A percentile compares a stretch with the other conserved stretches of the same genome.
phyloP scores from a whole-genome alignment of 2,797 vertebrate species.

The Neosilurus mollespiculum region DNA sequence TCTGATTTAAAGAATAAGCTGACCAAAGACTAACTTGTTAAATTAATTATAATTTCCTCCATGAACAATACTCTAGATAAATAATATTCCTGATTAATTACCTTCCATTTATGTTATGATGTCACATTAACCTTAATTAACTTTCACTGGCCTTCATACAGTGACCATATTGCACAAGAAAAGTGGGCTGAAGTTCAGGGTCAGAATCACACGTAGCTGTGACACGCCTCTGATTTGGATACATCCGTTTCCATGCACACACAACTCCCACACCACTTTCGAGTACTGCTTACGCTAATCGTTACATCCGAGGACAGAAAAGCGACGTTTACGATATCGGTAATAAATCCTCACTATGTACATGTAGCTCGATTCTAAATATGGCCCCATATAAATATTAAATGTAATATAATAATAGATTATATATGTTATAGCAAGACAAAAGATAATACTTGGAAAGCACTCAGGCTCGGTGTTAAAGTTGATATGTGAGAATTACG shows the following conservation, averaged over 20 bases:
- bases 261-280: neutral
- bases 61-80: neutral
- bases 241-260: too few relatives aligned
- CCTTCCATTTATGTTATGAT: neutral
- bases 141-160: neutral
- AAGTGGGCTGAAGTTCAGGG: neutral
- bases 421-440: neutral
- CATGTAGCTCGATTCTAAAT: neutral
- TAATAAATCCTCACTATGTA: neutral
- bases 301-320: neutral
- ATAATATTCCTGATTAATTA: neutral
- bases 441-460: neutral
- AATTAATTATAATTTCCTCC: neutral
- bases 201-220: neutral
- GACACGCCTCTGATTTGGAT: neutral
- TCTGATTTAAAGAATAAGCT: neutral
- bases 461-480: too few relatives aligned
- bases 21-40: neutral
- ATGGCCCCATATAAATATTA: neutral
- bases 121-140: too few relatives aligned
- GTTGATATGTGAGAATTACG: neutral
- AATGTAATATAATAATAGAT: neutral
- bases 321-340: accelerated
- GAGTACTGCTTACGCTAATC: neutral
- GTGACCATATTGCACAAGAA: neutral